Conservation (phyloP, 2,797 vertebrate species). For the Melanotaenia boesemani region DNA sequence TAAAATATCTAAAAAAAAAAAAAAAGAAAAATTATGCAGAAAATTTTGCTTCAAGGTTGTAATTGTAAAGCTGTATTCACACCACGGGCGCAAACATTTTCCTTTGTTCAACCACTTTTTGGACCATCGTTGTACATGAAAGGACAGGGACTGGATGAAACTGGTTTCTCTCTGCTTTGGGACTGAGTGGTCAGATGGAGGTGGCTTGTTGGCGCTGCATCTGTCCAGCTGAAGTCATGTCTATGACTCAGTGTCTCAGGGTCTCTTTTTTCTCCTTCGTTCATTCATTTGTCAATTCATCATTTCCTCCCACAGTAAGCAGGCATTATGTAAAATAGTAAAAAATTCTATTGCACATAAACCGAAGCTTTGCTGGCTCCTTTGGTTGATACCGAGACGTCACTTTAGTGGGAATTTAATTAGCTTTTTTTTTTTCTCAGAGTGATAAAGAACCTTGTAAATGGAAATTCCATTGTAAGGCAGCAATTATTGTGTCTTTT, state of each 20-base stretch:
- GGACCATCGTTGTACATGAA: constrained; percentile 16
- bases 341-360: constrained; percentile 6
- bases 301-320: constrained; percentile 54
- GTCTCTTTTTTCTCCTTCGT: constrained; percentile 40
- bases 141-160: constrained; percentile 22
- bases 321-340: constrained; percentile 27
- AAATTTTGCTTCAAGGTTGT: neutral
- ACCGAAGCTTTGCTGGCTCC: constrained; percentile 4
- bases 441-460: constrained; percentile 58
- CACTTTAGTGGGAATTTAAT: constrained; percentile 45
- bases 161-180: constrained; percentile 34
- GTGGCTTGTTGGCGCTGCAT: constrained; percentile 54
- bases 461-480: constrained; percentile 72
- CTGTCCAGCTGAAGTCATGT: constrained; percentile 74
- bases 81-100: too few species aligned
- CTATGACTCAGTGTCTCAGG: constrained; percentile 63
- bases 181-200: constrained; percentile 59
- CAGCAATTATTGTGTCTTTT: constrained; percentile 75
- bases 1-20: neutral
- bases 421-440: constrained; percentile 26
- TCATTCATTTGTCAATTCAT: constrained; percentile 29
- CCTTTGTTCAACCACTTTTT: neutral
- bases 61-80: neutral
- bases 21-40: neutral
- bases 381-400: constrained; percentile 29